Percentiles rank a stretch among this genome's conserved stretches.
These are phyloP conservation scores for Opisthograptis luteolata DNA, from an alignment of 2,888 invertebrate genomes.

Conservation along the genomic window DNA sequence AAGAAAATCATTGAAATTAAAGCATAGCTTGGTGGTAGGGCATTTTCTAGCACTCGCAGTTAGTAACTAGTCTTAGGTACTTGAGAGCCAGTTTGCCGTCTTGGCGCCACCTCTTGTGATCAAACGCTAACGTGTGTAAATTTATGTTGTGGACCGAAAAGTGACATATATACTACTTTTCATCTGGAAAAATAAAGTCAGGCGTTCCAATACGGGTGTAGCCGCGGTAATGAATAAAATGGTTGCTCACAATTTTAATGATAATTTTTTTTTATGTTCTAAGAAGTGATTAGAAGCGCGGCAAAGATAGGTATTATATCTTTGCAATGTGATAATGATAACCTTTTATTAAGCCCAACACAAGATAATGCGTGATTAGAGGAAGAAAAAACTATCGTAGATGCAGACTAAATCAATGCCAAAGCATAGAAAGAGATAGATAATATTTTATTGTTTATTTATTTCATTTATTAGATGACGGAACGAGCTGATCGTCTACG, in stretches of 20 bases:
- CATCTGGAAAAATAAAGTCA: no score
- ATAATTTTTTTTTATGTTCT: conserved; percentile 9
- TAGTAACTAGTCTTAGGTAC: no score
- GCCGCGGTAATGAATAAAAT: background rate
- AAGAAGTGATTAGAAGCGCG: conserved; percentile 5
- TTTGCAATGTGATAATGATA: conserved; percentile 36
- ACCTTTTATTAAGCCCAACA: conserved; percentile 36
- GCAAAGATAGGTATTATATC: conserved; percentile 17
- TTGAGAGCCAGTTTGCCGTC: no score
- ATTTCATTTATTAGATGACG: background rate
- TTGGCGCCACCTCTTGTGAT: no score
- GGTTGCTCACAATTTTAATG: conserved; percentile 11
- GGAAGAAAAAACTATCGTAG: conserved; percentile 35
- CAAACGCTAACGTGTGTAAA: no score
- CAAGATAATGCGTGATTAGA: conserved; percentile 45
- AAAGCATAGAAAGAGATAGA: conserved; percentile 19
- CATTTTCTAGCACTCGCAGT: no score
- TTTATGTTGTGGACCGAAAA: no score
- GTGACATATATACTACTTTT: no score
- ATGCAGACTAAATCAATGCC: conserved; percentile 37
- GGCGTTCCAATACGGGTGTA: no score
- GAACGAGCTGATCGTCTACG: no score
- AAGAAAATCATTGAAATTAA: no score
- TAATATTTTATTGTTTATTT: conserved; percentile 17
- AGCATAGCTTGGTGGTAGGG: no score